phyloP scores from a whole-genome alignment of 2,797 vertebrate species.

The Tapirus indicus region DNA sequence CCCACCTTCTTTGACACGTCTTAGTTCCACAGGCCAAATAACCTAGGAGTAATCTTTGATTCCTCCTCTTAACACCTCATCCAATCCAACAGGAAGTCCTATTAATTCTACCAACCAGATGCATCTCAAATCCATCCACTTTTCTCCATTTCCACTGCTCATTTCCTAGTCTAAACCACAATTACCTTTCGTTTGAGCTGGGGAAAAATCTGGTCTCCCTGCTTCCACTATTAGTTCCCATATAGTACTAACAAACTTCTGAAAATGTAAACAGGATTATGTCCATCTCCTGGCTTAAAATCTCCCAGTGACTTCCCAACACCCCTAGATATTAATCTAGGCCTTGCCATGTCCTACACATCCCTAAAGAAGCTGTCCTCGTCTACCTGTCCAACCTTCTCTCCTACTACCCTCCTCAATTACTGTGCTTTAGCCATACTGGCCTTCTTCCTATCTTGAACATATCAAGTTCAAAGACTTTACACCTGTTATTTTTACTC shows the following conservation, averaged over 20 bases:
- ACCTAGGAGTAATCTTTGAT: neutral
- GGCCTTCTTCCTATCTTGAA: neutral
- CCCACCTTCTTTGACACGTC: neutral
- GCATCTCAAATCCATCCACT: neutral
- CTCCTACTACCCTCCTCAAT: neutral
- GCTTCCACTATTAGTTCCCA: neutral
- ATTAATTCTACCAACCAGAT: neutral
- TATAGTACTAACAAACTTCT: neutral
- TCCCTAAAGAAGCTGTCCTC: neutral
- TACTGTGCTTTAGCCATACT: neutral
- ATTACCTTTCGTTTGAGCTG: neutral
- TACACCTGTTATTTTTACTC: neutral
- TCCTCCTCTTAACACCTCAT: neutral
- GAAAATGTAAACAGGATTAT: conserved; percentile 15
- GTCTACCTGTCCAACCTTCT: neutral
- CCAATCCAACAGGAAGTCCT: neutral
- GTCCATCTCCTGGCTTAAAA: conserved; percentile 5
- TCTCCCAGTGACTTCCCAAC: neutral
- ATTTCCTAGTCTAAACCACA: neutral
- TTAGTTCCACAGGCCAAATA: neutral
- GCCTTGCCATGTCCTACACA: neutral
- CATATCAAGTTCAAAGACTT: neutral
- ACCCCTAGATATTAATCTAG: neutral
- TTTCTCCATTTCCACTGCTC: neutral
- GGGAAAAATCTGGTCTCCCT: neutral